These are phyloP conservation scores for Phylloscopus trochilus DNA, from an alignment of 2,113 vertebrate species.

Conservation along the genomic window DNA sequence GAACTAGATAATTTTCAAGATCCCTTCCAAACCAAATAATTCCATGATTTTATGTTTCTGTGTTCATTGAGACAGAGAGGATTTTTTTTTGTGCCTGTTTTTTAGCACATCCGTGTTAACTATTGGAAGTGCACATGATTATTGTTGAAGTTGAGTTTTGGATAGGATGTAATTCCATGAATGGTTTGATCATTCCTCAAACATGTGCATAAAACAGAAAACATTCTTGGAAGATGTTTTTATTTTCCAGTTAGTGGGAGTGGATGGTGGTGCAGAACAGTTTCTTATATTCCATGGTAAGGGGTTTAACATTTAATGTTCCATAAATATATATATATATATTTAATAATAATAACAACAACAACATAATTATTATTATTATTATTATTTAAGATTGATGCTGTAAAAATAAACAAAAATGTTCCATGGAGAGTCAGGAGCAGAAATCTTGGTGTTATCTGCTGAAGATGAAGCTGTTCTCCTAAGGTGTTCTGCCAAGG, in stretches of 20 bases:
- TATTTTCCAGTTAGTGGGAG: background rate
- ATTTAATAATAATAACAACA: background rate
- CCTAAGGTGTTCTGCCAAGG: background rate
- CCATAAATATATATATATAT: background rate
- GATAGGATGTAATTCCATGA: background rate
- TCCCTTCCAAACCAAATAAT: background rate
- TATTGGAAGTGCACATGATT: background rate
- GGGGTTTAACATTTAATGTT: background rate
- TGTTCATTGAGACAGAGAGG: background rate
- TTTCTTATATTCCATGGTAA: background rate
- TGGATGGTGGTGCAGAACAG: rapidly evolving
- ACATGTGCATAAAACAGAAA: background rate
- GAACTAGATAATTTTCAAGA: background rate
- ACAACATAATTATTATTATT: too few relatives aligned
- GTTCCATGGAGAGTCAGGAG: background rate
- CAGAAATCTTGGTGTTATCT: background rate
- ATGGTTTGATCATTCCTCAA: background rate
- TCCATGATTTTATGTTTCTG: background rate
- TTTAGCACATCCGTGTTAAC: background rate
- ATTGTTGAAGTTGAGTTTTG: background rate
- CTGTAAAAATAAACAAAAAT: background rate
- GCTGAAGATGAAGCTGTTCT: background rate
- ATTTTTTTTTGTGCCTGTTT: background rate
- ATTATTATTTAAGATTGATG: background rate
- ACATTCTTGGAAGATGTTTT: background rate